phyloP scores from a whole-genome alignment of 1,140 invertebrate genomes.

The Meloidogyne exigua region DNA sequence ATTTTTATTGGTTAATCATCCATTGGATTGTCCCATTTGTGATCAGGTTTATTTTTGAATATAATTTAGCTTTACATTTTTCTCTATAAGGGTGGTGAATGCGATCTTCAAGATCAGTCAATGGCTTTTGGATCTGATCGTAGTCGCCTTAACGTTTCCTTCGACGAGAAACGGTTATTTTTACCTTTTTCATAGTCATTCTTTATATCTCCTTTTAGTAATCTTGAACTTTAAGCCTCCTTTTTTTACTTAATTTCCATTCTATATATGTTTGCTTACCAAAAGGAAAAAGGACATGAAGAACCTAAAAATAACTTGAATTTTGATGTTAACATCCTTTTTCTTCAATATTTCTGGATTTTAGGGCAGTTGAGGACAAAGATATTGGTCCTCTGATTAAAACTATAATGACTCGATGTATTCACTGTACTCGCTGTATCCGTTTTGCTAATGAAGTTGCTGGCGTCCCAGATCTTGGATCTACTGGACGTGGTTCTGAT shows the following conservation, averaged over 20 bases:
- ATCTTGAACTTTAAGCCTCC: no score
- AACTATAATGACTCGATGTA: slow-evolving; percentile 99
- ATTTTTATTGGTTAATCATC: slow-evolving; percentile 95
- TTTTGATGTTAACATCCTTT: no score
- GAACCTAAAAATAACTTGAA: no score
- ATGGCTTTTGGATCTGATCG: slow-evolving; percentile 98
- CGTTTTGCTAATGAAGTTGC: slow-evolving; percentile 74
- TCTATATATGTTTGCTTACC: no score
- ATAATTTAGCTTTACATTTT: not conserved
- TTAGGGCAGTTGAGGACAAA: slow-evolving; percentile 93
- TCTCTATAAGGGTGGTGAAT: slow-evolving; percentile 84
- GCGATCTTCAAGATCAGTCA: slow-evolving; percentile 75
- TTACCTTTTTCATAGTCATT: slow-evolving; percentile 65
- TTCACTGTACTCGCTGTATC: slow-evolving; percentile 97
- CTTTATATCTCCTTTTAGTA: no score
- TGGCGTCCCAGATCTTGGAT: slow-evolving; percentile 91
- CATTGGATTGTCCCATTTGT: slow-evolving; percentile 98
- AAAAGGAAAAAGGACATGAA: no score
- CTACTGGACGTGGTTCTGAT: slow-evolving; percentile 58
- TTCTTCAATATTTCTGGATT: no score
- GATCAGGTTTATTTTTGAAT: slow-evolving; percentile 71
- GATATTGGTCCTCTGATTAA: slow-evolving; percentile 96
- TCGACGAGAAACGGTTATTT: slow-evolving; percentile 77
- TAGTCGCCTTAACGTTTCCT: slow-evolving; percentile 86
- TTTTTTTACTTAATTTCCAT: no score